Percentiles rank a stretch among this genome's conserved stretches.
phyloP scores from a whole-genome alignment of 2,113 vertebrate species.

The Microtus ochrogaster region DNA sequence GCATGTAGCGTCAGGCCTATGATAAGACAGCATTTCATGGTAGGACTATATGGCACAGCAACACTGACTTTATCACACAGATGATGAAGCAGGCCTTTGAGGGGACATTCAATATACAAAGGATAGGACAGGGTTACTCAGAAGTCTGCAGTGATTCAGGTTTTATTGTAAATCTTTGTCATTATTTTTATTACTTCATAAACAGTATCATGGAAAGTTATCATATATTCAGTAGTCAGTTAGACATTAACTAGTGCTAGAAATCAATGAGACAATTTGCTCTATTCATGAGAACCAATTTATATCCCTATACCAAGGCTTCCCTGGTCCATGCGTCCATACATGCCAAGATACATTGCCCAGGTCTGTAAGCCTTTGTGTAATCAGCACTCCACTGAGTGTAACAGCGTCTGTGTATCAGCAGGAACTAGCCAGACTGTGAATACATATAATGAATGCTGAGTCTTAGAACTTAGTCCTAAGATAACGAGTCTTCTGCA shows the following conservation, averaged over 20 bases:
- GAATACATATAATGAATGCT: neutral
- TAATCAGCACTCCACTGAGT: neutral
- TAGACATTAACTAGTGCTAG: neutral
- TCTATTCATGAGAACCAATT: neutral
- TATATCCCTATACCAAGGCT: neutral
- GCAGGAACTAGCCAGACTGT: neutral
- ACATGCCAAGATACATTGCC: neutral
- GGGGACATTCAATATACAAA: neutral
- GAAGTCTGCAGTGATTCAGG: slow-evolving; percentile 27
- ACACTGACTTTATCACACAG: neutral
- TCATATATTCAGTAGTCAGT: neutral
- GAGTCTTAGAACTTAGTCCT: neutral
- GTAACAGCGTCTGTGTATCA: neutral
- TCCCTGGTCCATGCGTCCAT: too few relatives aligned
- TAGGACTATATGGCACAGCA: fast-evolving
- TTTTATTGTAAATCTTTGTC: neutral
- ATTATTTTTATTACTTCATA: neutral
- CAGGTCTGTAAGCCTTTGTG: neutral
- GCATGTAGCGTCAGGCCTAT: neutral
- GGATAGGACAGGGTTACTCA: neutral
- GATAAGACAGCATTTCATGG: neutral
- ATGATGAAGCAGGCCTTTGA: neutral
- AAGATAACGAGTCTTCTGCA: neutral
- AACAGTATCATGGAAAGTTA: slow-evolving; percentile 27
- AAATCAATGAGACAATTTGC: slow-evolving; percentile 44